Percentiles rank a stretch among this genome's conserved stretches.
Evolutionary conservation across 2,113 vertebrate species (phyloP).

Genomic region (Sylvietta virens): DNA sequence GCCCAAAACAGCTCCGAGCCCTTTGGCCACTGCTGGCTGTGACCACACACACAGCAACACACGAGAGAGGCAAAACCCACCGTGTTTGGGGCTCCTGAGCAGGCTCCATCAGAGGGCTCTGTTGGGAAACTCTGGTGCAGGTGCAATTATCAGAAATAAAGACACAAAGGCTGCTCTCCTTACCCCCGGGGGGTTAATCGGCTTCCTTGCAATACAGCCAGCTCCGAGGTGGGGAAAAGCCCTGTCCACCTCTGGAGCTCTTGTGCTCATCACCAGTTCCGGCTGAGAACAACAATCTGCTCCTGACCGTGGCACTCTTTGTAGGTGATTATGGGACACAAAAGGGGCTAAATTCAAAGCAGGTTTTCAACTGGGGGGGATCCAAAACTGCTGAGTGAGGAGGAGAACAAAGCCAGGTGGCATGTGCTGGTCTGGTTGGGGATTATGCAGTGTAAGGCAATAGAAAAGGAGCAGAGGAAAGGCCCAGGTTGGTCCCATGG

Average conservation of each 20-base stretch:
- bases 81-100: background rate
- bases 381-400: conserved; percentile 57
- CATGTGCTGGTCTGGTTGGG: background rate
- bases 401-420: conserved; percentile 70
- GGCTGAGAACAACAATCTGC: conserved; percentile 21
- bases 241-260: background rate
- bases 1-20: background rate
- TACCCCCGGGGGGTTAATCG: background rate
- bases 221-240: background rate
- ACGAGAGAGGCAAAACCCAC: background rate
- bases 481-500: background rate
- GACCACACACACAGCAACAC: background rate
- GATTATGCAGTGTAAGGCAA: conserved; percentile 46
- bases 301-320: background rate
- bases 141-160: background rate
- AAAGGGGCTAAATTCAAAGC: conserved; percentile 54
- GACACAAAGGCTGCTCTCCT: background rate
- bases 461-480: conserved; percentile 40
- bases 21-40: background rate
- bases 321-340: background rate
- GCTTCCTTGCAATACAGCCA: background rate
- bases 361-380: conserved; percentile 51
- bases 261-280: background rate
- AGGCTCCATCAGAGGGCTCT: conserved; percentile 18
- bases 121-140: background rate